phyloP scores from a whole-genome alignment of 2,113 vertebrate species.

The Notarius quadriscutis region DNA sequence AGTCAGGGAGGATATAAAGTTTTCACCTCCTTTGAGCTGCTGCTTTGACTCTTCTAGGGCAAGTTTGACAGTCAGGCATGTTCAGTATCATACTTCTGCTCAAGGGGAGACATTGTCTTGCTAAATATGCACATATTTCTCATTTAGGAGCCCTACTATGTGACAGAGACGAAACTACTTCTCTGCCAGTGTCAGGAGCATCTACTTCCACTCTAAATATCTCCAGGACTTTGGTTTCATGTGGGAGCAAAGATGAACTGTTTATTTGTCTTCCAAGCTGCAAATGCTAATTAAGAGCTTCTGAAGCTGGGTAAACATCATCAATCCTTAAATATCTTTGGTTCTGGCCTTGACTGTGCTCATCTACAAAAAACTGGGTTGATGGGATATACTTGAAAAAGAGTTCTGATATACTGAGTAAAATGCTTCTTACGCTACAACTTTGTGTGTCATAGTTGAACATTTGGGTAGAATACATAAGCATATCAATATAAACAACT shows the following conservation, averaged over 20 bases:
- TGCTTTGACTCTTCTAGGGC: neutral
- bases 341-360: neutral
- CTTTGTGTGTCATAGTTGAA: neutral
- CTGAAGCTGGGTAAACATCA: neutral
- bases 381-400: neutral
- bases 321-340: neutral
- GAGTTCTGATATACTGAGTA: neutral
- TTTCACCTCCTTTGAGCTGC: neutral
- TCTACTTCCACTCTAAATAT: neutral
- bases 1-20: neutral
- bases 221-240: neutral
- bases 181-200: neutral
- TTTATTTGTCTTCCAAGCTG: neutral
- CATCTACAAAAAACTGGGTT: neutral
- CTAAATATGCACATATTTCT: neutral
- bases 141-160: neutral
- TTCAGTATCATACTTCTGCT: neutral
- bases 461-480: neutral
- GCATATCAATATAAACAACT: neutral
- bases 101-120: neutral
- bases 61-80: neutral
- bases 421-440: neutral
- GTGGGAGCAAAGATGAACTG: neutral
- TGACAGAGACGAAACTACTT: neutral
- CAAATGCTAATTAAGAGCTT: neutral